Evolutionary conservation across 2,888 invertebrate genomes (phyloP).

Genomic region (Stegana nigrithorax): DNA sequence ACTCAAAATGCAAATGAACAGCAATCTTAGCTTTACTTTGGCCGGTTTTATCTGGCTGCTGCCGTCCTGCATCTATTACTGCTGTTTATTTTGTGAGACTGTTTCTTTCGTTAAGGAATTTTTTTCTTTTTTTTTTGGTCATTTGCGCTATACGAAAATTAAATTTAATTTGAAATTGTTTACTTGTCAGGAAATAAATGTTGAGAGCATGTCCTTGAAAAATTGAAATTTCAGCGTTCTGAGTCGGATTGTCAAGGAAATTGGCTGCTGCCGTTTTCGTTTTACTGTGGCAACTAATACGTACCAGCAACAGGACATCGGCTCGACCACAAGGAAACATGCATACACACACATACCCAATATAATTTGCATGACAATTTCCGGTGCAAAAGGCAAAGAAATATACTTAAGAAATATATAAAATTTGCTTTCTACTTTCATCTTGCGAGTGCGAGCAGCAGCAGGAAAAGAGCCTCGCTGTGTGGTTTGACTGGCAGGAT

Average conservation of each 20-base stretch:
- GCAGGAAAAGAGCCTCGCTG: neutral
- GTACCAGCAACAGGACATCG: conserved; percentile 12
- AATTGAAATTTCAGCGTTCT: conserved; percentile 15
- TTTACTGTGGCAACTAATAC: conserved; percentile 2
- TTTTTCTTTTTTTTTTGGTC: neutral
- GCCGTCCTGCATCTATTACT: neutral
- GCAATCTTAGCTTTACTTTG: too few species aligned
- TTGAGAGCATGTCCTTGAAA: conserved; percentile 9
- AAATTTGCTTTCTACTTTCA: neutral
- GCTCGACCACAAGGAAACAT: conserved; percentile 9
- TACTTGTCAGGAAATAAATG: conserved; percentile 18
- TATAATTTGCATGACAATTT: conserved; percentile 19
- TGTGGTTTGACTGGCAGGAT: neutral
- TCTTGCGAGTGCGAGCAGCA: neutral
- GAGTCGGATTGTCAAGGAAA: conserved; percentile 9
- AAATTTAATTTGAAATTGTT: conserved; percentile 19
- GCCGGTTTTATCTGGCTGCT: too few species aligned
- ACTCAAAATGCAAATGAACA: conserved; percentile 7
- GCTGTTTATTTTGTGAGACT: neutral
- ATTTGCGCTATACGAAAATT: neutral
- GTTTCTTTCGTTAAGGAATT: neutral
- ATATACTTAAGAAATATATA: neutral
- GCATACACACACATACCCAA: conserved; percentile 3
- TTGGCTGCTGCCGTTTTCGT: conserved; percentile 2
- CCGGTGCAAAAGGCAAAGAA: conserved; percentile 14